Evolutionary conservation across 2,797 vertebrate genomes (phyloP).

Genomic region (Darevskia nairensis): DNA sequence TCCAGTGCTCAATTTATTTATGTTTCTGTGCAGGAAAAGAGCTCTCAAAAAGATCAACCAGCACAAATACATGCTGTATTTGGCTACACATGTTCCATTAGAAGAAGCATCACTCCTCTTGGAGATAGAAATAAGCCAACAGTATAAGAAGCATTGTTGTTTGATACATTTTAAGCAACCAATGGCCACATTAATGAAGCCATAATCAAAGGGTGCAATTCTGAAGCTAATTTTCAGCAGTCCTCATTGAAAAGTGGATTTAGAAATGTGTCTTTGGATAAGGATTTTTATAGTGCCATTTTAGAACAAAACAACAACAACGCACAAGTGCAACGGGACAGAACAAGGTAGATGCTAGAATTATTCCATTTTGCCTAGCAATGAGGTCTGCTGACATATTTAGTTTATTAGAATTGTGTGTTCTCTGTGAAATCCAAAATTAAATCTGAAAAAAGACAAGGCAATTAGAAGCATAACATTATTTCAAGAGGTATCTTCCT

Average conservation of each 20-base stretch:
- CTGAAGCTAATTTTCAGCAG: background rate
- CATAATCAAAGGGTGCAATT: background rate
- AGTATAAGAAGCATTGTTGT: no score
- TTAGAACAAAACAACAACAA: background rate
- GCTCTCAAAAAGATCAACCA: constrained; percentile 19
- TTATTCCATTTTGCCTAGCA: background rate
- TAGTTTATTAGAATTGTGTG: background rate
- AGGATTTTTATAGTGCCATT: background rate
- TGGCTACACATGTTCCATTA: constrained; percentile 25
- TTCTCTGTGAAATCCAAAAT: background rate
- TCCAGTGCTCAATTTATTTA: constrained; percentile 32
- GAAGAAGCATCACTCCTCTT: background rate
- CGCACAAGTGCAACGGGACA: background rate
- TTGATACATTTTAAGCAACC: background rate
- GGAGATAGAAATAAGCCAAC: no score
- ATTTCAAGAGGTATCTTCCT: background rate
- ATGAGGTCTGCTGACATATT: background rate
- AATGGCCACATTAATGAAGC: background rate
- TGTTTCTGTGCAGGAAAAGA: constrained; percentile 21
- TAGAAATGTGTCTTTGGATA: background rate
- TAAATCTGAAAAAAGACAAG: background rate
- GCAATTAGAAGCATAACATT: background rate
- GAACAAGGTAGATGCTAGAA: background rate
- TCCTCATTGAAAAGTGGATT: background rate
- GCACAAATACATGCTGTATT: constrained; percentile 39